Percentiles rank a stretch among this genome's conserved stretches.
phyloP scores from a whole-genome alignment of 2,888 invertebrate species.

The Schizaphis graminum region DNA sequence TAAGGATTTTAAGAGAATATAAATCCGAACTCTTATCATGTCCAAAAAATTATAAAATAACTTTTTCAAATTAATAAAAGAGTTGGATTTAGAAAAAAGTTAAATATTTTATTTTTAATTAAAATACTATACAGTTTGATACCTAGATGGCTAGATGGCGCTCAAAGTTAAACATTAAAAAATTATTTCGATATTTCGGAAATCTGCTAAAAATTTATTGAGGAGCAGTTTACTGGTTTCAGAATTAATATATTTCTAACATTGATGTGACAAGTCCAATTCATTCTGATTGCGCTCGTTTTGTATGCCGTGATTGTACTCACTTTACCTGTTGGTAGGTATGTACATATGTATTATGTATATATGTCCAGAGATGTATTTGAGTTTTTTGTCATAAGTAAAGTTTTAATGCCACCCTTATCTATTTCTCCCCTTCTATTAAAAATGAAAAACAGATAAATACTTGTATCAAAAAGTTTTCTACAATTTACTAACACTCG shows the following conservation, averaged over 20 bases:
- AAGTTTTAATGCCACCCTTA: background rate
- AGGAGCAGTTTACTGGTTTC: background rate
- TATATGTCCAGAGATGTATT: background rate
- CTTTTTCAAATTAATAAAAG: background rate
- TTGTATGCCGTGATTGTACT: background rate
- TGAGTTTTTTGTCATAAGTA: background rate
- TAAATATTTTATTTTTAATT: background rate
- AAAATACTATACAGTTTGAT: background rate
- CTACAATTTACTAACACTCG: background rate
- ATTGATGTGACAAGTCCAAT: background rate
- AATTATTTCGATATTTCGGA: background rate
- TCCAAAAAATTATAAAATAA: background rate
- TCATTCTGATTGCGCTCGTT: background rate
- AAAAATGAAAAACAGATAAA: background rate
- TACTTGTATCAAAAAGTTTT: background rate
- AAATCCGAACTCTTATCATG: no score
- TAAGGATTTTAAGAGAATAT: no score
- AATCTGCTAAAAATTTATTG: background rate
- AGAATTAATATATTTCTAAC: background rate
- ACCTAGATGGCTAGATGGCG: background rate
- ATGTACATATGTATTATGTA: no score
- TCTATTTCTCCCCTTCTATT: background rate
- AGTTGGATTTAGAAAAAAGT: background rate
- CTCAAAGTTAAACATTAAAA: background rate
- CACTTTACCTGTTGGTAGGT: background rate